Conservation (phyloP, 2,888 invertebrate species). For the Tetragonisca angustula region DNA sequence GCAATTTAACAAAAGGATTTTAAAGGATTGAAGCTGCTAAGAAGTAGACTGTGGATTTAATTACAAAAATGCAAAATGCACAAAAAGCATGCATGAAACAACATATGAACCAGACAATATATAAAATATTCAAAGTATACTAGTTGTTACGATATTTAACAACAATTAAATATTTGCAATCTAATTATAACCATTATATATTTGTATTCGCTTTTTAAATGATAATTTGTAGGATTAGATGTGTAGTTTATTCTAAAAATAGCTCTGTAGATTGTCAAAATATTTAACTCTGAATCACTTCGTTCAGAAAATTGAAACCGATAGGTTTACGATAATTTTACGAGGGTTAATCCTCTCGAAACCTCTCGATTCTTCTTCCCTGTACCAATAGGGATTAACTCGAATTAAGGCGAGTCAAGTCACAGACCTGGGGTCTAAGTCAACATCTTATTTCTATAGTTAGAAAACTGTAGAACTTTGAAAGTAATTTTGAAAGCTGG, state of each 20-base stretch:
- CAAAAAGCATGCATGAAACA: not conserved
- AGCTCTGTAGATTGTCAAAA: constrained; percentile 32
- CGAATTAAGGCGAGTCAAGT: constrained; percentile 36
- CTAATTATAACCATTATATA: not conserved
- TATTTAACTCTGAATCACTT: constrained; percentile 28
- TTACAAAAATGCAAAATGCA: not conserved
- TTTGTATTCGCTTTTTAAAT: not conserved
- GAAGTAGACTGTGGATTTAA: not conserved
- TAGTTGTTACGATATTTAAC: not conserved
- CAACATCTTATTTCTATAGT: not conserved
- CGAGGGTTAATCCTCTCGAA: constrained; percentile 52
- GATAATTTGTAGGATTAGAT: not conserved
- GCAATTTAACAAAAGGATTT: not conserved
- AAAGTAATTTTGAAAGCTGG: too few species aligned
- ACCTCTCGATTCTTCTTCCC: not conserved
- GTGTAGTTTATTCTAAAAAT: not conserved
- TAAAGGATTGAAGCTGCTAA: not conserved
- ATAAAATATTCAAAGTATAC: not conserved
- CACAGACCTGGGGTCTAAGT: constrained; percentile 15
- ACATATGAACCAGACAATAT: not conserved
- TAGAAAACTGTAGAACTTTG: not conserved
- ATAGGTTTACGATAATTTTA: constrained; percentile 1
- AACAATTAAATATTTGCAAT: not conserved
- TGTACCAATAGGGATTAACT: constrained; percentile 60
- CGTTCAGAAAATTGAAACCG: constrained; percentile 16